These are phyloP conservation scores for Darevskia mixta DNA, from an alignment of 2,797 vertebrate genomes.

Conservation along the genomic window DNA sequence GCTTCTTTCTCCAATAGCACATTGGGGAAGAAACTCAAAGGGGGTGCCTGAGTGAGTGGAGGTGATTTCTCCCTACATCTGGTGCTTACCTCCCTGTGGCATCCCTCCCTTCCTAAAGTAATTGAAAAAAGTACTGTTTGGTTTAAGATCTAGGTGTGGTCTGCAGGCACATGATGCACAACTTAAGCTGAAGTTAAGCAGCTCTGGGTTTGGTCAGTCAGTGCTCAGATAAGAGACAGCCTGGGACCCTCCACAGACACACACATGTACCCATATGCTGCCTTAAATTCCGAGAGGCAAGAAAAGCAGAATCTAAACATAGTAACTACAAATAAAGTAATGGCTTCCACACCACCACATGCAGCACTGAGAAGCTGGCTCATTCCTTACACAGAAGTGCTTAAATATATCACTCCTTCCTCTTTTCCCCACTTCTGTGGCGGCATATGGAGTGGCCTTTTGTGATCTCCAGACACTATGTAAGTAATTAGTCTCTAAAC, in stretches of 20 bases:
- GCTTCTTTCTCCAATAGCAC: too few species aligned
- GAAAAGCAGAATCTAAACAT: not conserved
- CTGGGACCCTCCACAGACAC: not conserved
- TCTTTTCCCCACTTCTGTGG: not conserved
- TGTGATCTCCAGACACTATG: not conserved
- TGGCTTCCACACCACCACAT: not conserved
- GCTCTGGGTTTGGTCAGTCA: not conserved
- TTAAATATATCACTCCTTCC: not conserved
- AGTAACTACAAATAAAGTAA: not conserved
- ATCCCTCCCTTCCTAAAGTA: not conserved
- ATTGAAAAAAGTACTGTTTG: too few species aligned
- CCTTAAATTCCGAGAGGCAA: not conserved
- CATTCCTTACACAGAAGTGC: not conserved
- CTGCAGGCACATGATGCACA: not conserved
- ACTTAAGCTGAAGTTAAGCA: not conserved
- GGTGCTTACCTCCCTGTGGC: not conserved
- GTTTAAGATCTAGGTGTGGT: not conserved
- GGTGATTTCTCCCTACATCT: too few species aligned
- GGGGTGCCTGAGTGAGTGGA: too few species aligned
- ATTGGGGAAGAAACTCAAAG: too few species aligned
- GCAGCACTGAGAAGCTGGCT: not conserved
- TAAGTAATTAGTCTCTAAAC: not conserved
- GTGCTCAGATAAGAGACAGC: not conserved
- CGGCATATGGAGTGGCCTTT: too few species aligned
- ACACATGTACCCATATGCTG: too few species aligned